These are phyloP conservation scores for Podarcis lilfordi DNA, from an alignment of 2,797 vertebrate genomes.

Conservation along the genomic window DNA sequence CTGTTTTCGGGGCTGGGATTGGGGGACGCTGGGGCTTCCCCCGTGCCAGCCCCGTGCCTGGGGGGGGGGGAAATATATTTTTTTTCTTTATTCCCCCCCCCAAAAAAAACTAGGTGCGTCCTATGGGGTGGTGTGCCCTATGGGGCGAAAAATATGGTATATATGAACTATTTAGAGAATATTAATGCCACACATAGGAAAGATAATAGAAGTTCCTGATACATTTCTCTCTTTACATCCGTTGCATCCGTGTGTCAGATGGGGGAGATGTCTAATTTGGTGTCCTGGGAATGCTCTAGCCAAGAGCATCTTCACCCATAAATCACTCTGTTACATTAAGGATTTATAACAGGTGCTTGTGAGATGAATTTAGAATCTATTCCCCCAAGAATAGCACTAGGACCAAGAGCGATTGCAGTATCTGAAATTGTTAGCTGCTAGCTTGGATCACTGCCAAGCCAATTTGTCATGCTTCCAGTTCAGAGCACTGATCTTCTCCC, in stretches of 20 bases:
- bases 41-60: too few relatives aligned
- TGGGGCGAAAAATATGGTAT: too few relatives aligned
- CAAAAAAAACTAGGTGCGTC: too few relatives aligned
- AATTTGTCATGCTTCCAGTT: background rate
- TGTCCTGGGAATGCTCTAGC: constrained; percentile 14
- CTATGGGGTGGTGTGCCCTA: too few relatives aligned
- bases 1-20: too few relatives aligned
- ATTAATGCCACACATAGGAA: background rate
- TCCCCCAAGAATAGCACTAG: background rate
- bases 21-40: too few relatives aligned
- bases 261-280: constrained; percentile 3
- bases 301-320: constrained; percentile 3
- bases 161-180: background rate
- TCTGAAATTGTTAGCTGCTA: constrained; percentile 1
- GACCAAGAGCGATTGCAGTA: constrained; percentile 12
- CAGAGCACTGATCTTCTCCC: background rate
- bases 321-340: constrained; percentile 27
- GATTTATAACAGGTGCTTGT: constrained; percentile 18
- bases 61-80: too few relatives aligned
- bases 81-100: too few relatives aligned
- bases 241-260: background rate
- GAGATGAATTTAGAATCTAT: constrained; percentile 10
- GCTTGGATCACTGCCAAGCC: background rate
- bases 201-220: constrained; percentile 8
- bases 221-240: background rate